Base-by-base conservation (phyloP, 2,888 invertebrate genomes). In the Blastobasis adustella region DNA sequence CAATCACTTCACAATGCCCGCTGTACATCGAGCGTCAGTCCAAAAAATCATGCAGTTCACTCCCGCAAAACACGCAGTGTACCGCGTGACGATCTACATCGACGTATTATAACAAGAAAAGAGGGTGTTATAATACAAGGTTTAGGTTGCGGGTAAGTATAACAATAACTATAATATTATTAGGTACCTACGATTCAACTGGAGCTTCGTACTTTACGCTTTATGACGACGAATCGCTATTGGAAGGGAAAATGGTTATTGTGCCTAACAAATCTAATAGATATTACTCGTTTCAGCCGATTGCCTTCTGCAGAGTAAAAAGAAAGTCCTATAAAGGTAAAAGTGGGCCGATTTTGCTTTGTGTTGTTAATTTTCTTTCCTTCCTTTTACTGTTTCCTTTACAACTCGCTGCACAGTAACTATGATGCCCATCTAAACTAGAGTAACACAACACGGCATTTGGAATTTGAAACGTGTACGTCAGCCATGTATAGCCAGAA, bases 161-260 rank as follows among this genome's bases (percentile, higher is more conserved):
- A 79, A 76, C 79, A 79, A 79, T 82, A 81, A 81, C 79, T 80
- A 75, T 81, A 78, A 73, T 80, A 79, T 76, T 78, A 79, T 78
- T 78, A 76, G 71, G 73, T 79, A 79, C 76, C 76, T 79, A 79
- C 76, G 71, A 74, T 76, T 77, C 70, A 65, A 76, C 67, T 76
- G 75, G 73, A 74, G 73, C 77, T 74, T 75, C 67, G 61, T 77
- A 73, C 76, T 82, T 82, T 78, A 79, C 77, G 78, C 80, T 73
- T 75, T 74, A 81, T 76, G 76, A 76, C 75, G 77, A 80, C 73
- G 79, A 80, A 82, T 80, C 76, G 76, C 71, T 67, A 75, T 74
- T 73, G 71, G 71, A 65, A 76, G 76, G 76, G 79, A 77, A 76
- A 79, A 79, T 74, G 71, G 75, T 79, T 77, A 76, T 78, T 75